Evolutionary conservation across 2,797 vertebrate genomes (phyloP).

Genomic region (Pitangus sulphuratus): DNA sequence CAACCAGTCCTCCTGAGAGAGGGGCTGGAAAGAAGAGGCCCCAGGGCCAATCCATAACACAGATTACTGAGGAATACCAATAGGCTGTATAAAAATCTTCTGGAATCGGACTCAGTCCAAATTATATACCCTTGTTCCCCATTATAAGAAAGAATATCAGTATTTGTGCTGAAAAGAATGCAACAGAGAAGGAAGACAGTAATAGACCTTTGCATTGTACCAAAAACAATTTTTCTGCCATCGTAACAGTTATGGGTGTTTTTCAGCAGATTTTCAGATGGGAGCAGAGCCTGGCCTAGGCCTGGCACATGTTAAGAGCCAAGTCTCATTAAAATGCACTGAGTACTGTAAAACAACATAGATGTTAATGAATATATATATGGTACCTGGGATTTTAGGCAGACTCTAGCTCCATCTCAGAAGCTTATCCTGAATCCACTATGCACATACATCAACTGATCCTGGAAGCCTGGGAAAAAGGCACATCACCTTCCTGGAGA

Average conservation of each 20-base stretch:
- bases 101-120: not conserved
- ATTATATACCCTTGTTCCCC: not conserved
- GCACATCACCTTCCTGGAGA: not conserved
- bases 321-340: not conserved
- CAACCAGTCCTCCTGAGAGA: not conserved
- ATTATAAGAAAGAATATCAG: not conserved
- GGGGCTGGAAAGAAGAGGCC: not conserved
- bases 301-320: not conserved
- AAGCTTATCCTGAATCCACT: not conserved
- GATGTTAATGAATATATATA: not conserved
- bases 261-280: not conserved
- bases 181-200: not conserved
- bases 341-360: not conserved
- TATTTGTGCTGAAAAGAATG: not conserved
- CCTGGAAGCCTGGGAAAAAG: not conserved
- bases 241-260: not conserved
- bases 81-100: not conserved
- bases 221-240: not conserved
- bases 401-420: not conserved
- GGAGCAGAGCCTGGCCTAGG: not conserved
- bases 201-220: not conserved
- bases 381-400: not conserved
- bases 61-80: not conserved
- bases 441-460: rapidly evolving
- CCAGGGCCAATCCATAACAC: not conserved